Base-by-base conservation (phyloP, 2,888 invertebrate genomes). In the Saturnia pavonia region DNA sequence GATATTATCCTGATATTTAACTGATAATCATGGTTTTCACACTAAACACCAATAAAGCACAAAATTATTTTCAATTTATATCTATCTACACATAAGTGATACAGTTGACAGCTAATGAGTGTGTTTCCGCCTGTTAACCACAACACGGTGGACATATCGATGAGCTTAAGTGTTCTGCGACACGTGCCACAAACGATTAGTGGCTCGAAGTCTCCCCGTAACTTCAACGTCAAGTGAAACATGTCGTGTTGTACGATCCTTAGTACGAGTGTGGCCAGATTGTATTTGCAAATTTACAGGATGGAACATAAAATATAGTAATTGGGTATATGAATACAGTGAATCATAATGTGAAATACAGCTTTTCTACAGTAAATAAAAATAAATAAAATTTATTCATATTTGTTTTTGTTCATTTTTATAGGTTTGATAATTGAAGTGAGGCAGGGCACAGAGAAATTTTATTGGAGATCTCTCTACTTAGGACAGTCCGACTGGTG, bases 161-260 rank as follows among this genome's bases (percentile, higher is more conserved):
- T 72, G 70, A 63, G 68, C 27, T 63, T 71, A 72, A 74, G 69
- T 73, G 76, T 72, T 72, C 71, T 73, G 75, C 76, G 75, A 80
- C 75, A 81, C 73, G 75, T 75, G 74, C 75, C 74, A 74, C 73
- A 77, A 78, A 74, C 81, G 77, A 82, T 78, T 78, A 77, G 72
- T 75, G 75, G 69, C 76, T 79, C 77, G 77, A 74, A 75, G 73
- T 72, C 72, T 75, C 68, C 71, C 77, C 73, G 70, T 76, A 77
- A 77, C 48, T 66, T 68, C 60, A 60, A 60, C 57, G 25, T 67
- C 68, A 71, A 54, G 70, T 60, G 57, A 60, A 60, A 60, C 57
- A 60, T n/a, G n/a, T n/a, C 16, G 4, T 60, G 57, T 60, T 27
- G 57, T 6, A 27, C 27, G 57, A 60, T 60, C 25, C 57, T 60